Base-by-base conservation (phyloP, 2,888 invertebrate genomes). In the Gisinianus flammeolus region DNA sequence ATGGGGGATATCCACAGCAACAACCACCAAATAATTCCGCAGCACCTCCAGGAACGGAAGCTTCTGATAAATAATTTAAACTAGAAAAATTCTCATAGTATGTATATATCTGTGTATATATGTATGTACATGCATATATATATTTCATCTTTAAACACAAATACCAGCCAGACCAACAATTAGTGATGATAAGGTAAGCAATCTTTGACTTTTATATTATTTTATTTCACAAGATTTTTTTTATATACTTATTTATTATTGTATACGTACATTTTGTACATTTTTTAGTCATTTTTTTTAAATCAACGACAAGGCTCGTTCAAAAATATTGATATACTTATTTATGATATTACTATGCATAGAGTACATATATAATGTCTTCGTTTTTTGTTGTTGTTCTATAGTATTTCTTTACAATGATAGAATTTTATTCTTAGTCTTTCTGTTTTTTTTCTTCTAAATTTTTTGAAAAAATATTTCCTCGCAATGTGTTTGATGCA, bases 31-130 rank as follows among this genome's bases (percentile, higher is more conserved):
- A 19, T 28, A 78, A 77, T 71, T 71, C 79, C 3, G 68, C 68
- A 3, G 72, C 81, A 0, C 82, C 81, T 22, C 83, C 83, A 5
- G 81, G 81, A 12, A 81, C 81, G 12, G 83, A 83, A 73, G 24
- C 71, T 2, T 26, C 56, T 19, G 71, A 72, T 8, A 72, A 72
- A 30, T 72, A 30, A 58, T 22, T 8, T 19, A 69, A 22, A 12
- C 19, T 31, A 69, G 16, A n/a, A n/a, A n/a, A n/a, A n/a, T n/a
- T n/a, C n/a, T n/a, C n/a, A n/a, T n/a, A n/a, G n/a, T n/a, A n/a
- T n/a, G n/a, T n/a, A n/a, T n/a, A n/a, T n/a, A n/a, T n/a, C n/a
- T n/a, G n/a, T n/a, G n/a, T n/a, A n/a, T n/a, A n/a, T n/a, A n/a
- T n/a, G n/a, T n/a, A n/a, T n/a, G n/a, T n/a, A n/a, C n/a, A n/a